Conservation (phyloP, 2,888 invertebrate genomes). For the Pomacea canaliculata region DNA sequence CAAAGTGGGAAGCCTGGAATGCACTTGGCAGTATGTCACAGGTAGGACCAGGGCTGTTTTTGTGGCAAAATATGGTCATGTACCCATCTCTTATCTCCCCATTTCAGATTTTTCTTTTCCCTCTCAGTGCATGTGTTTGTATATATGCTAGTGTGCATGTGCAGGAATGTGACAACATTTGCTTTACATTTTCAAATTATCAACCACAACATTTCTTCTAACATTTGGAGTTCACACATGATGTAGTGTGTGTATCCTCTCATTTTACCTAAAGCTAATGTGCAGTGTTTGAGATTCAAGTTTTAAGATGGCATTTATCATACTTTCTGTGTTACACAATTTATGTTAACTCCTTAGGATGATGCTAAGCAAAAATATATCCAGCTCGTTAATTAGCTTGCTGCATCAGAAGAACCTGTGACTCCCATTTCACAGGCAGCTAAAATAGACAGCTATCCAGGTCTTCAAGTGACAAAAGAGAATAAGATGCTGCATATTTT, state of each 20-base stretch:
- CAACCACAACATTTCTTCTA: not conserved
- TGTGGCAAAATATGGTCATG: too few species aligned
- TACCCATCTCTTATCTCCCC: too few species aligned
- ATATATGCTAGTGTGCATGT: slow-evolving; percentile 1
- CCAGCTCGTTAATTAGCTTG: slow-evolving; percentile 69
- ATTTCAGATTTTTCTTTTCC: too few species aligned
- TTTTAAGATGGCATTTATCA: too few species aligned
- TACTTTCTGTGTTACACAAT: too few species aligned
- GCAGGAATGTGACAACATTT: not conserved
- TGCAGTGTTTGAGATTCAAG: too few species aligned
- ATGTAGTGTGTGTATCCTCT: too few species aligned
- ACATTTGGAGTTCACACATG: not conserved
- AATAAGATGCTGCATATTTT: slow-evolving; percentile 58
- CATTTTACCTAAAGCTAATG: too few species aligned
- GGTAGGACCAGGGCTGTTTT: too few species aligned
- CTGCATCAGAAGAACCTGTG: slow-evolving; percentile 46
- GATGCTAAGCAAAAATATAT: slow-evolving; percentile 73
- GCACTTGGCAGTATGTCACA: too few species aligned
- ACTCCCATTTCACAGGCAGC: slow-evolving; percentile 29
- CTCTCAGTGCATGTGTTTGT: not conserved
- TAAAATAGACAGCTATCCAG: slow-evolving; percentile 53
- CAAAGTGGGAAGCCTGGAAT: too few species aligned
- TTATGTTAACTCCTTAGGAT: slow-evolving; percentile 61
- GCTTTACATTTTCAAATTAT: not conserved
- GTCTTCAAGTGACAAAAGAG: slow-evolving; percentile 47